Evolutionary conservation across 2,888 invertebrate species (phyloP).

Genomic region (Labia minor): DNA sequence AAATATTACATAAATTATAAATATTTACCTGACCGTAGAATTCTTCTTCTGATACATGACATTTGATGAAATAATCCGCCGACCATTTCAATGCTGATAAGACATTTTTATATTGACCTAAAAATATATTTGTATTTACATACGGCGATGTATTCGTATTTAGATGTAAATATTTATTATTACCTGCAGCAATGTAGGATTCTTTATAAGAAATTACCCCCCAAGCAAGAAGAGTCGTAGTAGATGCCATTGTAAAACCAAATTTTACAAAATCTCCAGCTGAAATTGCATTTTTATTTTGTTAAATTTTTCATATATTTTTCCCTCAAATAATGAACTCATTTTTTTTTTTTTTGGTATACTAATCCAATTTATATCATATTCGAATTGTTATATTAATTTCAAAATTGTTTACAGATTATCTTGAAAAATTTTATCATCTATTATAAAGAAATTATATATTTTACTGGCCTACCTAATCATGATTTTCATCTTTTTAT

Average conservation of each 20-base stretch:
- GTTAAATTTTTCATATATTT: too few relatives aligned
- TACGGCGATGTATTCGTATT: background rate
- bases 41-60: slow-evolving; percentile 41
- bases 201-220: slow-evolving; percentile 41
- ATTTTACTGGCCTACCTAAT: too few relatives aligned
- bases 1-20: background rate
- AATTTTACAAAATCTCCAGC: slow-evolving; percentile 48
- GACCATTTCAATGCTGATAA: slow-evolving; percentile 45
- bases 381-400: too few relatives aligned
- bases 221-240: slow-evolving; percentile 45
- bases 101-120: slow-evolving; percentile 38
- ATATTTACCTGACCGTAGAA: slow-evolving; percentile 42
- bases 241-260: slow-evolving; percentile 45
- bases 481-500: too few relatives aligned
- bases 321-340: too few relatives aligned
- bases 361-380: too few relatives aligned
- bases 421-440: too few relatives aligned
- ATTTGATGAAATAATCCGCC: slow-evolving; percentile 49
- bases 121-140: too few relatives aligned
- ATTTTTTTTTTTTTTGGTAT: too few relatives aligned
- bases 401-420: too few relatives aligned
- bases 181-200: slow-evolving; percentile 39
- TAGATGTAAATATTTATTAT: slow-evolving; percentile 21
- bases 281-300: too few relatives aligned
- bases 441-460: too few relatives aligned